Evolutionary conservation across 1,140 invertebrate genomes (phyloP), one percentile per base, ranked within the genome.

Genomic region (Zaprionus kolodkinae): DNA sequence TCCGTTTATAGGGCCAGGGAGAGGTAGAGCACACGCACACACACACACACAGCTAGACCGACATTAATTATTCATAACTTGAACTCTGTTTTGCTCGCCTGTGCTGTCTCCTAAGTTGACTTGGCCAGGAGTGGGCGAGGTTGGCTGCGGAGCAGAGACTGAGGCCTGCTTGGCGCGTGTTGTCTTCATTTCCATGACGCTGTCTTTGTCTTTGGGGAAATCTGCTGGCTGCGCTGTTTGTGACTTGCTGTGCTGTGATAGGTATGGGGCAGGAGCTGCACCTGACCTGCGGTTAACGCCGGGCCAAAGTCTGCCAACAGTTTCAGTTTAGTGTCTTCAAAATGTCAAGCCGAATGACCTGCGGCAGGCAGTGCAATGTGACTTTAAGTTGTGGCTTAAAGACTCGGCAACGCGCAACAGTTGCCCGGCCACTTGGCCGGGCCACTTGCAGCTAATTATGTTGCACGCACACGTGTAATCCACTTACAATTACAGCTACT

Each of bases 1-100:
- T 76, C 76, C 66, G 72, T 54, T 52, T 50, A 50, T 50, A 55
- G 64, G 6, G 6, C 6, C 33, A 35, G 59, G 50, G 45, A 54
- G 59, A 55, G 64, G 33, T 7, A 35, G 33, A 9, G 7, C 10
- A 70, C 55, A 60, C 70, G 56, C 74, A 81, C 67, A 63, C 73
- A 75, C 64, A 71, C 62, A 54, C 43, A 17, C 43, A 43, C 12
- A 64, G 60, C 64, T 78, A 80, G 80, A 75, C 65, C 56, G 80
- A 81, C 80, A 88, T 88, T 84, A 88, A 88, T 88, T 88, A 88
- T 88, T 88, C 84, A 88, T 88, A 88, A 88, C 80, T 88, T 75
- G 80, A 88, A 80, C 74, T 81, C 56, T 69, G 66, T 17, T 69
- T 74, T 38, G 66, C 21, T 15, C 35, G 54, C 55, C 36, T 61